These are phyloP conservation scores for Sinella curviseta DNA, from an alignment of 1,140 invertebrate species.

Conservation along the genomic window DNA sequence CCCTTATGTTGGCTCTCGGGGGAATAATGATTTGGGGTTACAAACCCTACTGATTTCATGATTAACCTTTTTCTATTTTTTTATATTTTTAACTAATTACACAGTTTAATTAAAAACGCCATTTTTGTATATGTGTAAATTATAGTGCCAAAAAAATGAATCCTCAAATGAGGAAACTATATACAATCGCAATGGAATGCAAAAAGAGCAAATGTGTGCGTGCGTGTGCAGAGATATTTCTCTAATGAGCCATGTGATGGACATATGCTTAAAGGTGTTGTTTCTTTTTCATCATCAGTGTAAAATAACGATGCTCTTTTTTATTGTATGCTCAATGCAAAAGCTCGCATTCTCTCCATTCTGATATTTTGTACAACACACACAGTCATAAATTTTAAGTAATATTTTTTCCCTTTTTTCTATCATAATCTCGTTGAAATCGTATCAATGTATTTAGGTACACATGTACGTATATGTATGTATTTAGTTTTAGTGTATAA, in stretches of 20 bases:
- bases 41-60: neutral
- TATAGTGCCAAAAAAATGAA: neutral
- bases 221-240: neutral
- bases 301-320: neutral
- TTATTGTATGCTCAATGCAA: neutral
- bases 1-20: neutral
- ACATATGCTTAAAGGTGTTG: neutral
- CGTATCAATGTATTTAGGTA: neutral
- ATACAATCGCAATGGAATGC: neutral
- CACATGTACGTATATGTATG: neutral
- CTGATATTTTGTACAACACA: no score
- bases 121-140: neutral
- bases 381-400: no score
- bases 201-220: neutral
- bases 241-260: neutral
- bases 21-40: neutral
- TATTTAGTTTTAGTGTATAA: neutral
- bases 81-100: neutral
- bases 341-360: no score
- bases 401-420: no score
- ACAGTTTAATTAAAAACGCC: neutral
- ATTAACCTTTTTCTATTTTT: no score
- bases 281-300: neutral
- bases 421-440: neutral
- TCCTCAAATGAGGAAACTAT: neutral